Evolutionary conservation across 2,797 vertebrate genomes (phyloP).

Genomic region (Sylvia borin): DNA sequence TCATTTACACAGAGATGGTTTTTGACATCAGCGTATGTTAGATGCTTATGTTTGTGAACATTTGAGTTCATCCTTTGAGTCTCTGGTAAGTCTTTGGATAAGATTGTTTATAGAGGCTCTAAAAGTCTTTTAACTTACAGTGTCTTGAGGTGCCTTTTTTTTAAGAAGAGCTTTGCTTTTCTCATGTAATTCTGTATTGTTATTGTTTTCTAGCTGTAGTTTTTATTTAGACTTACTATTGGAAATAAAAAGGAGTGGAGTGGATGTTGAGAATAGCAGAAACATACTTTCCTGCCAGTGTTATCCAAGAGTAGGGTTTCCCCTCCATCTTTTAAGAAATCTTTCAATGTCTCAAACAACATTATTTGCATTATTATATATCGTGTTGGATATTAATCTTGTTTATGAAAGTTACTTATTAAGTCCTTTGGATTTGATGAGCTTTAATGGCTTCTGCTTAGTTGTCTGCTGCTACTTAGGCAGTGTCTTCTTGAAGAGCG

Average conservation of each 20-base stretch:
- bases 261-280: background rate
- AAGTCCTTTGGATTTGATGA: background rate
- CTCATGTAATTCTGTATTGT: background rate
- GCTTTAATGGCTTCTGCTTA: background rate
- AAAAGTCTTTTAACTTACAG: background rate
- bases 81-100: background rate
- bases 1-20: background rate
- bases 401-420: background rate
- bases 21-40: background rate
- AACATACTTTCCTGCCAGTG: background rate
- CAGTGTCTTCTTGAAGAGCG: background rate
- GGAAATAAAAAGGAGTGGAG: background rate
- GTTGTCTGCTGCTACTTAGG: background rate
- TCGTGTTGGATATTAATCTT: background rate
- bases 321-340: background rate
- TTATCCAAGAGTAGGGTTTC: background rate
- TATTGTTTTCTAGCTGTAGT: background rate
- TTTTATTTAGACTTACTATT: background rate
- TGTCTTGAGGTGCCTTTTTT: background rate
- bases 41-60: background rate
- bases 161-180: background rate
- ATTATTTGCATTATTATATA: background rate
- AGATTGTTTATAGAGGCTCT: background rate
- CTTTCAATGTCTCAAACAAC: background rate
- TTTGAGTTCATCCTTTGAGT: background rate